A percentile compares a stretch with the other conserved stretches of the same genome.
Conservation (phyloP, 2,113 vertebrate species). For the Myocastor coypus region DNA sequence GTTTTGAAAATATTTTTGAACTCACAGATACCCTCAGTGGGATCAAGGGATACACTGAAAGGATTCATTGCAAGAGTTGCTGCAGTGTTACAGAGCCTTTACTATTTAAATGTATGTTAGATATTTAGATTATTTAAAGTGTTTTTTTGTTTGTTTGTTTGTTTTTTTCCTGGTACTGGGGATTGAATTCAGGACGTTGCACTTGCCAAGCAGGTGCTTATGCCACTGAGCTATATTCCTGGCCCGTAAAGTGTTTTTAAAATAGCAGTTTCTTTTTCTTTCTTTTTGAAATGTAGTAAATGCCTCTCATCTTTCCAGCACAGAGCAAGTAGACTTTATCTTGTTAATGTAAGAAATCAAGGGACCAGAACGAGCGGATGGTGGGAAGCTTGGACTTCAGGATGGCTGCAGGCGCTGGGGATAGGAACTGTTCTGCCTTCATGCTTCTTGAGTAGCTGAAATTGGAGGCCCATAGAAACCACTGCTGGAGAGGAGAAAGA, state of each 20-base stretch:
- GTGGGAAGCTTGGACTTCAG: background rate
- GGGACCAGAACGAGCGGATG: background rate
- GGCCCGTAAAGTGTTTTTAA: background rate
- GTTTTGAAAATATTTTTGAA: constrained; percentile 22
- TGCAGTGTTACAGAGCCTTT: background rate
- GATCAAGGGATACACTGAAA: background rate
- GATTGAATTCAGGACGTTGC: too few relatives aligned
- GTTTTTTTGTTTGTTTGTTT: too few relatives aligned
- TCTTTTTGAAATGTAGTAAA: background rate
- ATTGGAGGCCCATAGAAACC: background rate
- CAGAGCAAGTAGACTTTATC: background rate
- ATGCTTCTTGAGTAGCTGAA: background rate
- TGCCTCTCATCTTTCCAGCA: background rate
- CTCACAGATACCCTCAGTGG: background rate
- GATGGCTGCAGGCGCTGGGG: background rate
- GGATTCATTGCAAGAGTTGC: background rate
- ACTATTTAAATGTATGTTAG: background rate
- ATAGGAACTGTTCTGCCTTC: background rate
- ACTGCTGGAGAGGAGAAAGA: background rate
- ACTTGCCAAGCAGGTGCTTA: too few relatives aligned
- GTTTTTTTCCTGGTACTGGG: too few relatives aligned
- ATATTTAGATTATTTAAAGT: constrained; percentile 18
- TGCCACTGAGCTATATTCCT: too few relatives aligned
- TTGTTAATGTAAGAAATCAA: background rate
- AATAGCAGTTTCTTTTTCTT: background rate